Base-by-base conservation (phyloP, 2,113 vertebrate species). In the Budorcas taxicolor region DNA sequence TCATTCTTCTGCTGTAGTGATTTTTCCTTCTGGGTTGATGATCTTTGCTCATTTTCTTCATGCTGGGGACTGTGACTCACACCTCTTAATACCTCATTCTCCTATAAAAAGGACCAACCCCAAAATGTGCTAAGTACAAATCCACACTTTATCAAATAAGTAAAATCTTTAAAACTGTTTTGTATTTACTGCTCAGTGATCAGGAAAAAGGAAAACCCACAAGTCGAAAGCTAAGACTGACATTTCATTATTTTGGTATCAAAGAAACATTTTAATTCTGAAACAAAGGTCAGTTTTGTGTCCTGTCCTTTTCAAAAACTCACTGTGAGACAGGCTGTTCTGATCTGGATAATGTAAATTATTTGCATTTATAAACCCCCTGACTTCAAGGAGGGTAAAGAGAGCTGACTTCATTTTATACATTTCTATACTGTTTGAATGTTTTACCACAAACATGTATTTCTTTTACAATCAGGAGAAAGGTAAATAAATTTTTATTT, bases 101-200 rank as follows among this genome's bases (percentile, higher is more conserved):
- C 97, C 98, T 98, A 85, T 57, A 81, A 91, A 97, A 95, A 47
- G 10, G n/a, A 74, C 67, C n/a, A 0, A 95, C 13, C 92, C 76
- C 4, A 85, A 52, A 85, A 53, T 81, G 14, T 62, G 15, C 91
- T 94, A 80, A 83, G 31, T 36, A 95, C 86, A 96, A 96, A 93
- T 55, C n/a, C 23, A 1, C 23, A 81, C 89, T 88, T 76, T 82
- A 62, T 52, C 60, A 83, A 95, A 33, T 21, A 67, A 40, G 58
- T 57, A 53, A 83, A 90, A 33, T 84, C 47, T 95, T 96, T 93
- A 91, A 60, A 95, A 83, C 40, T 27, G 57, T 40, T 40, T 4
- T 91, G 17, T 91, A 33, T 6, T 92, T 86, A 60, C 64, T 91
- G 45, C 43, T 80, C 31, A 62, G 27, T 52, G 74, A 81, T 78